These are phyloP conservation scores for Hyposmocoma kahamanoa DNA, from an alignment of 1,140 invertebrate genomes.

Conservation along the genomic window DNA sequence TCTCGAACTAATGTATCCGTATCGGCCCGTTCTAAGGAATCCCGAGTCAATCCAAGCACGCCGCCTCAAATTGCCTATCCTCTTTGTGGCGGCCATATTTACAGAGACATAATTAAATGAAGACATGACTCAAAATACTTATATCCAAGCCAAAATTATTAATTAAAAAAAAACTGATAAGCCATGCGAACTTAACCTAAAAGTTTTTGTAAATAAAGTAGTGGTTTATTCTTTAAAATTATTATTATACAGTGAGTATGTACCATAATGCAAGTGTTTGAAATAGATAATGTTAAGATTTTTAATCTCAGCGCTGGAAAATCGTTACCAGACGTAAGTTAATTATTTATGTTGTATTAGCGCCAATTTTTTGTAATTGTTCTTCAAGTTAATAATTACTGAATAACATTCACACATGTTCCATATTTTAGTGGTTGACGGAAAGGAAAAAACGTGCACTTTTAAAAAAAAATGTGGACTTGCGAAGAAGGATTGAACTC, in stretches of 20 bases:
- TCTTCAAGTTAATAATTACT: too few species aligned
- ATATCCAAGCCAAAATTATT: too few species aligned
- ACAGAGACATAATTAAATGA: too few species aligned
- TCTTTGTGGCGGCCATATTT: too few species aligned
- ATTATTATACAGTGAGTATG: not conserved
- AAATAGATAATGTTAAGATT: slow-evolving; percentile 96
- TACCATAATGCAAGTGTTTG: slow-evolving; percentile 83
- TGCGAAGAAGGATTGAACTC: slow-evolving; percentile 92
- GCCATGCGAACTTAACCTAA: not conserved
- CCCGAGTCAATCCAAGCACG: too few species aligned
- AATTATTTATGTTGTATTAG: slow-evolving; percentile 7
- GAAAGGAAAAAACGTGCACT: slow-evolving; percentile 90
- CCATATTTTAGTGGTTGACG: slow-evolving; percentile 95
- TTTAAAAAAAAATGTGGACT: slow-evolving; percentile 93
- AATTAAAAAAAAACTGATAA: not conserved
- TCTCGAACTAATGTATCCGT: too few species aligned
- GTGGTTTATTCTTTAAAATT: not conserved
- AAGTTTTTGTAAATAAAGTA: not conserved
- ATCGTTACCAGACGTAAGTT: slow-evolving; percentile 94
- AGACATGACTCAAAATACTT: too few species aligned
- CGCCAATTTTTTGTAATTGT: not conserved
- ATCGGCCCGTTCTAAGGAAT: too few species aligned
- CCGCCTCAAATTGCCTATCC: too few species aligned
- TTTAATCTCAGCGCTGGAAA: slow-evolving; percentile 98
- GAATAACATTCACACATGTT: too few species aligned